Evolutionary conservation across 2,888 invertebrate genomes (phyloP).

Genomic region (Nephrocerus scutellatus): DNA sequence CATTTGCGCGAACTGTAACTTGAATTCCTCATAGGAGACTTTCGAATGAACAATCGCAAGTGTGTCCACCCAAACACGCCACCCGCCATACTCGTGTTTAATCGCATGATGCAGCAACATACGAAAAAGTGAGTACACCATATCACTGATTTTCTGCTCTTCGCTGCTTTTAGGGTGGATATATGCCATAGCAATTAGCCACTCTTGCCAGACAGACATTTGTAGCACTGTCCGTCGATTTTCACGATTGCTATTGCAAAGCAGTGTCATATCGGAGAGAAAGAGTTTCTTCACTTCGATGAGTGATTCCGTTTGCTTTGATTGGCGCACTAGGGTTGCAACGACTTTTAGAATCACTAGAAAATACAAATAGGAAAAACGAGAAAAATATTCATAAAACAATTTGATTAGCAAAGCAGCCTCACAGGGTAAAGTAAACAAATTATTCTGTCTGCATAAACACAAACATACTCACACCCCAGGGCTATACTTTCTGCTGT

Average conservation of each 20-base stretch:
- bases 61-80: slow-evolving; percentile 99
- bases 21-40: slow-evolving; percentile 98
- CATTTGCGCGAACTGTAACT: slow-evolving; percentile 95
- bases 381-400: no score
- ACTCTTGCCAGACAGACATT: slow-evolving; percentile 99
- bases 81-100: slow-evolving; percentile 98
- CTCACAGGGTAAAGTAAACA: no score
- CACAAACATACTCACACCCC: no score
- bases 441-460: no score
- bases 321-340: slow-evolving; percentile 92
- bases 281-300: slow-evolving; percentile 93
- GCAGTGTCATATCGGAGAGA: slow-evolving; percentile 94
- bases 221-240: slow-evolving; percentile 95
- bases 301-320: slow-evolving; percentile 85
- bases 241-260: slow-evolving; percentile 95
- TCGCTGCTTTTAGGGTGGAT: slow-evolving; percentile 93
- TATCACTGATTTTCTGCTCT: slow-evolving; percentile 93
- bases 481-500: no score
- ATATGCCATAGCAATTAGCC: slow-evolving; percentile 98
- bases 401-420: no score
- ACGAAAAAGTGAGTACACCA: slow-evolving; percentile 95
- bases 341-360: slow-evolving; percentile 97
- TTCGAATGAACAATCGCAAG: slow-evolving; percentile 98
- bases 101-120: slow-evolving; percentile 98
- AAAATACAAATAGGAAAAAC: slow-evolving; percentile 32